These are phyloP conservation scores for Genyomyrus donnyi DNA, from an alignment of 2,113 vertebrate genomes.

Conservation along the genomic window DNA sequence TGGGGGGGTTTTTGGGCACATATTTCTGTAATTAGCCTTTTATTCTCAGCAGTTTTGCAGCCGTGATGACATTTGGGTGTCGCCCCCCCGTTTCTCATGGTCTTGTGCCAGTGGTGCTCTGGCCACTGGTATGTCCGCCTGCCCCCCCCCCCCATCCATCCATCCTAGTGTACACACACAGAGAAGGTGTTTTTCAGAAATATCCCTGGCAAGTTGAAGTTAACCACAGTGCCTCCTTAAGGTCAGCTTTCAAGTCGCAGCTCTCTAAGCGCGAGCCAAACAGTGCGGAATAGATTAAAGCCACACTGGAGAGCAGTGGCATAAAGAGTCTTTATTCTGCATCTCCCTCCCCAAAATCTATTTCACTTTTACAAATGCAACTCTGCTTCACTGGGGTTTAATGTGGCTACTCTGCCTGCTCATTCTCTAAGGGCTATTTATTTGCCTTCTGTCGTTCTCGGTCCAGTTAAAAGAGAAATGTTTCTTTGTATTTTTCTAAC, in stretches of 20 bases:
- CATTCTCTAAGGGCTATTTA: not conserved
- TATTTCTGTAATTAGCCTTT: constrained; percentile 86
- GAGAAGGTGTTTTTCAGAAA: constrained; percentile 50
- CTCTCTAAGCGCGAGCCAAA: constrained; percentile 14
- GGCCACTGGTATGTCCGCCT: constrained; percentile 64
- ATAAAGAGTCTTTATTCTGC: constrained; percentile 12
- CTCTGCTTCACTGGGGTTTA: not conserved
- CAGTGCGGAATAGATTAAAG: constrained; percentile 22
- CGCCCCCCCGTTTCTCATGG: constrained; percentile 83
- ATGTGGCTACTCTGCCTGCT: not conserved
- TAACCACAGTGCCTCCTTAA: constrained; percentile 40
- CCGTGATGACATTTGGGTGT: constrained; percentile 85
- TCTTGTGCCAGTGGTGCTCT: constrained; percentile 66
- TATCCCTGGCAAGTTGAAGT: constrained; percentile 47
- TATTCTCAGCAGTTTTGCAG: constrained; percentile 83
- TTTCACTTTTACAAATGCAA: constrained; percentile 17
- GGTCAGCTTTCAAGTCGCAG: constrained; percentile 42
- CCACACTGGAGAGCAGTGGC: not conserved
- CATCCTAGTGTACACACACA: constrained; percentile 57
- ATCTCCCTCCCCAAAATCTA: constrained; percentile 11
- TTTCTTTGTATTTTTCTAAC: constrained; percentile 3
- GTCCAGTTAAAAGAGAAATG: not conserved
- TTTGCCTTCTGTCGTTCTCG: not conserved
- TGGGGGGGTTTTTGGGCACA: constrained; percentile 65
- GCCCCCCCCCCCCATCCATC: constrained; percentile 32